These are phyloP conservation scores for Drosophila fungiperda DNA, from an alignment of 2,888 invertebrate species.

Conservation along the genomic window DNA sequence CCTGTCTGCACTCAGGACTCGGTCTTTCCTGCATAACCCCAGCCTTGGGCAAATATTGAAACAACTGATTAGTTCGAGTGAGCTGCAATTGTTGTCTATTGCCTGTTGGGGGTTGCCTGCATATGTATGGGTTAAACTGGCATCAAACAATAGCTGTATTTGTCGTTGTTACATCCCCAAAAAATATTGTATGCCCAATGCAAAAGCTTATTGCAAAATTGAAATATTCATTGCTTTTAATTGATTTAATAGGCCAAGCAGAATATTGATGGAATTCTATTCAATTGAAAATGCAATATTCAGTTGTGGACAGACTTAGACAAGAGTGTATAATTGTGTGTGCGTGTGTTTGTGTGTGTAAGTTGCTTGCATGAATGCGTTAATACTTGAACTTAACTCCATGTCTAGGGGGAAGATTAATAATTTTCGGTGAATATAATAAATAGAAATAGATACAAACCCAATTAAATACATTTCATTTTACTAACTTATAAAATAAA, in stretches of 20 bases:
- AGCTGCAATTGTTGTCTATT: constrained; percentile 42
- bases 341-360: constrained; percentile 4
- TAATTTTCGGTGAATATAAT: not conserved
- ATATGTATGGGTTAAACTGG: not conserved
- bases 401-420: not conserved
- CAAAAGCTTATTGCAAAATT: constrained; percentile 44
- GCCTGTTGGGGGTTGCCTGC: not conserved
- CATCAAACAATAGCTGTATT: constrained; percentile 46
- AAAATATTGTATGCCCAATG: constrained; percentile 18
- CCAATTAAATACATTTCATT: not conserved
- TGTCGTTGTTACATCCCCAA: constrained; percentile 44
- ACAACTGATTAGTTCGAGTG: constrained; percentile 77
- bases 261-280: constrained; percentile 22
- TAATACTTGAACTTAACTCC: constrained; percentile 13
- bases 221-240: constrained; percentile 69
- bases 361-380: constrained; percentile 20
- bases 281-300: constrained; percentile 22
- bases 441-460: not conserved
- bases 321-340: not conserved
- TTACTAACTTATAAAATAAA: not conserved
- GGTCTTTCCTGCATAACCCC: constrained; percentile 1
- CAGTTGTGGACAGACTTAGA: constrained; percentile 6
- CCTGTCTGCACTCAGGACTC: constrained; percentile 20
- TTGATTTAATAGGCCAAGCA: constrained; percentile 58
- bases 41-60: constrained; percentile 67